Conservation (phyloP, 2,113 vertebrate genomes). For the Pseudorasbora parva region DNA sequence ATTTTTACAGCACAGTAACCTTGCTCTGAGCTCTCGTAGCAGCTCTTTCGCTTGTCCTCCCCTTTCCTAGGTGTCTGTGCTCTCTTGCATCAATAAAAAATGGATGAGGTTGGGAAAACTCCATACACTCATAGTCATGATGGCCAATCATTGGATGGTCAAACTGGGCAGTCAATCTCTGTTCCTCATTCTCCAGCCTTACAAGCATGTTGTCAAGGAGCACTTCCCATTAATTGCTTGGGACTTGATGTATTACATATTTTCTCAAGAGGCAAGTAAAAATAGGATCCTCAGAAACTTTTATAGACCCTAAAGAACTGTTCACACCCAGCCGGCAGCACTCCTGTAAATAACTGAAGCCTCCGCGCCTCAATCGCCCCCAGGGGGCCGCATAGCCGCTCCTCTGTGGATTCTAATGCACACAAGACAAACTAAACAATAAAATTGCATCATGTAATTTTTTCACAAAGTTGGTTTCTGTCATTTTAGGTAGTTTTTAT, state of each 20-base stretch:
- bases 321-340: no score
- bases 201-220: not conserved
- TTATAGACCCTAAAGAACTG: no score
- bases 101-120: not conserved
- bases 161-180: not conserved
- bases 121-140: not conserved
- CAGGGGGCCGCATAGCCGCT: no score
- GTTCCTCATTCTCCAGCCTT: not conserved
- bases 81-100: conserved; percentile 12
- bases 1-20: not conserved
- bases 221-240: not conserved
- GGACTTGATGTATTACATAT: not conserved
- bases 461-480: no score
- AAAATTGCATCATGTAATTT: no score
- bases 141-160: not conserved
- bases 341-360: no score
- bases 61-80: not conserved
- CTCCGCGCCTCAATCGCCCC: no score
- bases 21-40: conserved; percentile 14
- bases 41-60: not conserved
- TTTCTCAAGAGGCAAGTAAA: not conserved
- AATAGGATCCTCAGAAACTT: not conserved
- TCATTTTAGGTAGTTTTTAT: no score
- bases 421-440: no score
- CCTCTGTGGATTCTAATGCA: no score